Percentiles rank a stretch among this genome's conserved stretches.
Conservation (phyloP, 2,888 invertebrate species). For the Ennomos fuscantarius region DNA sequence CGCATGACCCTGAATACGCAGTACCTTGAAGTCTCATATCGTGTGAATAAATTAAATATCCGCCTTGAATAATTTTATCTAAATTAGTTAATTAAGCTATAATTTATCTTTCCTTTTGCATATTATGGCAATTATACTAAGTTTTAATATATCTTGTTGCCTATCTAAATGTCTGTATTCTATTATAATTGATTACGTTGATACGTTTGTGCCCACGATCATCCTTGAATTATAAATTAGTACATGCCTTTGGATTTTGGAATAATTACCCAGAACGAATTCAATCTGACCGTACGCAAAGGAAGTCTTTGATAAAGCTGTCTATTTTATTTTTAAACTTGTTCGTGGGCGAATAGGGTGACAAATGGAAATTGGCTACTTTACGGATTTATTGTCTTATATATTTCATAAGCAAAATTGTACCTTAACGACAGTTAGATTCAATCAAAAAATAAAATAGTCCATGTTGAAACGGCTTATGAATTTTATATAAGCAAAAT, state of each 20-base stretch:
- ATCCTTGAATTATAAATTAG: conserved; percentile 57
- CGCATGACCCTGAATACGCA: conserved; percentile 27
- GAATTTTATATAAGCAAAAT: too few species aligned
- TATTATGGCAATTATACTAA: conserved; percentile 42
- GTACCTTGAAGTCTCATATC: conserved; percentile 17
- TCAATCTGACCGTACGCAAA: conserved; percentile 58
- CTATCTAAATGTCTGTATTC: conserved; percentile 35
- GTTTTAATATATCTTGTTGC: conserved; percentile 41
- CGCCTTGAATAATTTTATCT: conserved; percentile 27
- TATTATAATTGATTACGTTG: conserved; percentile 46
- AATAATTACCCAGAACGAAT: conserved; percentile 63
- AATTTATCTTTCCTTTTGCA: conserved; percentile 37
- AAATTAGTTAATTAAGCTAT: conserved; percentile 36
- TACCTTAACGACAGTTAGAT: too few species aligned
- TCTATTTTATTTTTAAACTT: conserved; percentile 63
- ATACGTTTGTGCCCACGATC: conserved; percentile 35
- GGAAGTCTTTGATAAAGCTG: conserved; percentile 71
- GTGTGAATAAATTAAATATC: conserved; percentile 27
- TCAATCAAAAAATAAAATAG: too few species aligned
- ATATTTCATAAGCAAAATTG: background rate
- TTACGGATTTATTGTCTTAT: background rate
- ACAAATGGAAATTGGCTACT: conserved; percentile 42
- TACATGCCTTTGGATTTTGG: conserved; percentile 48
- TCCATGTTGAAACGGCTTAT: too few species aligned
- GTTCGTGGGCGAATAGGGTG: conserved; percentile 43